Percentiles rank a stretch among this genome's conserved stretches.
Conservation (phyloP, 2,797 vertebrate genomes). For the Eulemur albifrons region DNA sequence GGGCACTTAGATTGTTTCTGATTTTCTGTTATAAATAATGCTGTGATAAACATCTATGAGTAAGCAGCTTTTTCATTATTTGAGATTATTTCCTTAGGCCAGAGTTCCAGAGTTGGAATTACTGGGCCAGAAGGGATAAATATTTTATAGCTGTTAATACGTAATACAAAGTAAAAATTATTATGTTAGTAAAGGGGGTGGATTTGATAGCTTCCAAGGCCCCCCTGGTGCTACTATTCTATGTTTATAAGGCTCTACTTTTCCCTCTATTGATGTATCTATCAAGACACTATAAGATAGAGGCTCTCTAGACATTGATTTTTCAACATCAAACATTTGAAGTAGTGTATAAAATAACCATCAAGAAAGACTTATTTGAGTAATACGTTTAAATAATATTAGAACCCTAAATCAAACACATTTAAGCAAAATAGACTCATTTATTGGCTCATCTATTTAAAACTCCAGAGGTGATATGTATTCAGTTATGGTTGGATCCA, state of each 20-base stretch:
- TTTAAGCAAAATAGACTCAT: not conserved
- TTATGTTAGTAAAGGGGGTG: not conserved
- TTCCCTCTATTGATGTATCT: not conserved
- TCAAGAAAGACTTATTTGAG: not conserved
- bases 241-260: not conserved
- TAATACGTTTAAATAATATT: not conserved
- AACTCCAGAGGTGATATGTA: not conserved
- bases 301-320: not conserved
- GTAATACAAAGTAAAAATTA: not conserved
- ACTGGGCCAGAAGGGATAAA: not conserved
- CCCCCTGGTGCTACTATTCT: not conserved
- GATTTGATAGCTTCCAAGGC: not conserved
- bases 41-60: not conserved
- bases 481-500: not conserved
- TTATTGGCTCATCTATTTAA: not conserved
- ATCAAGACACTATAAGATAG: not conserved
- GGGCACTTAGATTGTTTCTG: not conserved
- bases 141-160: not conserved
- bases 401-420: not conserved
- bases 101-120: not conserved
- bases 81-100: slow-evolving; percentile 1
- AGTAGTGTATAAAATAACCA: not conserved
- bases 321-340: not conserved
- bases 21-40: slow-evolving; percentile 13
- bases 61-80: not conserved